Evolutionary conservation across 2,888 invertebrate species (phyloP).

Genomic region (Vesta saturnalis): DNA sequence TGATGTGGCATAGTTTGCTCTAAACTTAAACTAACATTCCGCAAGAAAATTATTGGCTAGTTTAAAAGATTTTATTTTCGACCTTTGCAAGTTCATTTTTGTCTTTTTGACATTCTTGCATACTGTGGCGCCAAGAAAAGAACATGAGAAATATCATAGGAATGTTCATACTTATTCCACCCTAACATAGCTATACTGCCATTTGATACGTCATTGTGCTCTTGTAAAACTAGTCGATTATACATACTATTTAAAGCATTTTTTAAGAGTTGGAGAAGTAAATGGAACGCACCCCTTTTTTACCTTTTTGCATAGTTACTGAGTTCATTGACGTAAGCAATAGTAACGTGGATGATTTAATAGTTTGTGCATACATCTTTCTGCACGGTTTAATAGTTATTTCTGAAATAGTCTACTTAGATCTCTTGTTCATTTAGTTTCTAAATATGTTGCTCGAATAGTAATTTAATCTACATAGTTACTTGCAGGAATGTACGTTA

Average conservation of each 20-base stretch:
- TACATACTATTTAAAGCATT: too few relatives aligned
- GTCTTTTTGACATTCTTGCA: slow-evolving; percentile 14
- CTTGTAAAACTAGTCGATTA: not conserved
- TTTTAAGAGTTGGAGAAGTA: too few relatives aligned
- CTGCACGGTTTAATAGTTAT: not conserved
- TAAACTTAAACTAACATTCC: slow-evolving; percentile 33
- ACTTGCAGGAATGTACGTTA: slow-evolving; percentile 1
- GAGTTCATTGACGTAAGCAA: slow-evolving; percentile 5
- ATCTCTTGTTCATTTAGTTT: not conserved
- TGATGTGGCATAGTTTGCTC: slow-evolving; percentile 30
- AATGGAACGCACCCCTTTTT: not conserved
- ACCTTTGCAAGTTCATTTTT: slow-evolving; percentile 9
- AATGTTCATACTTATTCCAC: not conserved
- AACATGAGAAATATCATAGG: not conserved
- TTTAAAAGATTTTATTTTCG: slow-evolving; percentile 27
- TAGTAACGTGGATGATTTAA: not conserved
- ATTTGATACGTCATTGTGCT: not conserved
- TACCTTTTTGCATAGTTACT: not conserved
- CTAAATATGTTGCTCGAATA: not conserved
- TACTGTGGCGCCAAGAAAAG: slow-evolving; percentile 1
- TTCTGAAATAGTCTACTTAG: not conserved
- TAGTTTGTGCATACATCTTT: not conserved
- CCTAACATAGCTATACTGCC: not conserved
- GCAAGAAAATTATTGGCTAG: slow-evolving; percentile 31
- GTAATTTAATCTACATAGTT: not conserved